A percentile compares a stretch with the other conserved stretches of the same genome.
Conservation (phyloP, 2,888 invertebrate genomes). For the Anthrax anthrax region DNA sequence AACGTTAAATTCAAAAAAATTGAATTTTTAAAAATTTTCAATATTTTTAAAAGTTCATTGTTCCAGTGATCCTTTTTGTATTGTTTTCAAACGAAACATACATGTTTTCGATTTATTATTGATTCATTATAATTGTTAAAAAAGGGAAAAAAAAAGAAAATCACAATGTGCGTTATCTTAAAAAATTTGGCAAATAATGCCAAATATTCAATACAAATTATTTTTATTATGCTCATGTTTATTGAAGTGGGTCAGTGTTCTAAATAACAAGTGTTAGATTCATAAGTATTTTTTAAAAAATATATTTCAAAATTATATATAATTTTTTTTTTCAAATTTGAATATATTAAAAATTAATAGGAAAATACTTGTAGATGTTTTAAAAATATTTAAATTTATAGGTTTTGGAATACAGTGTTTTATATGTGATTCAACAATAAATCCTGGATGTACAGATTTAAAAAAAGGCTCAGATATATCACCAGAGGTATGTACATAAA, state of each 20-base stretch:
- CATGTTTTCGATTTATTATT: too few species aligned
- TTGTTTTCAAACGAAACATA: too few species aligned
- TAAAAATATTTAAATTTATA: slow-evolving; percentile 12
- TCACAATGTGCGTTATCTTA: too few species aligned
- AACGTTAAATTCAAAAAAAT: too few species aligned
- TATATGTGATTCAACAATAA: slow-evolving; percentile 39
- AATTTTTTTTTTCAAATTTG: neutral
- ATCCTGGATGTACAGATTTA: slow-evolving; percentile 38
- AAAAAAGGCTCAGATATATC: slow-evolving; percentile 24
- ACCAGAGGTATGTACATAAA: slow-evolving; percentile 25
- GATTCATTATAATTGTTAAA: too few species aligned
- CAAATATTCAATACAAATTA: slow-evolving; percentile 2
- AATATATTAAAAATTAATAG: too few species aligned
- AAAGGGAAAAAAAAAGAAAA: too few species aligned
- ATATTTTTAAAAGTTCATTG: too few species aligned
- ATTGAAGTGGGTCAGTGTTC: slow-evolving; percentile 4
- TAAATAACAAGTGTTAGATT: too few species aligned
- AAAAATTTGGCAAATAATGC: neutral
- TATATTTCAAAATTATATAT: neutral
- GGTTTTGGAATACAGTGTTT: slow-evolving; percentile 39
- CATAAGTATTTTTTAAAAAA: neutral
- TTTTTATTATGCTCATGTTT: slow-evolving; percentile 2
- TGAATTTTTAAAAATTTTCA: too few species aligned
- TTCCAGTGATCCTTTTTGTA: too few species aligned
- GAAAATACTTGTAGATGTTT: too few species aligned